These are phyloP conservation scores for Tragelaphus strepsiceros DNA, from an alignment of 2,113 vertebrate genomes.

Conservation along the genomic window DNA sequence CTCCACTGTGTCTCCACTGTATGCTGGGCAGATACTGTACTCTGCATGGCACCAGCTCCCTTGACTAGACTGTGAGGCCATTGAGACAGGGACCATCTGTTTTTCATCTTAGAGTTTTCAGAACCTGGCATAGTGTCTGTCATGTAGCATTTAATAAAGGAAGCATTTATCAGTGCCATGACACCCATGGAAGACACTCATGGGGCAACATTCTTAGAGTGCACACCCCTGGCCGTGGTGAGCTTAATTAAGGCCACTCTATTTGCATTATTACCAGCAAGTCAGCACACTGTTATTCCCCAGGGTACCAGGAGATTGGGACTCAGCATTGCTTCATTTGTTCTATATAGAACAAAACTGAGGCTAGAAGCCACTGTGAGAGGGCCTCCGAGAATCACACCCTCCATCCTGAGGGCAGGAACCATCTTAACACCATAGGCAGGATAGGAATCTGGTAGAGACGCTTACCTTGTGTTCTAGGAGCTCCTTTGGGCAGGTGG, in stretches of 20 bases:
- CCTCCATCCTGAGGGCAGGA: neutral
- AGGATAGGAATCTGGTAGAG: neutral
- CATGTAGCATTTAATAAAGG: neutral
- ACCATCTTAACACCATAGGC: neutral
- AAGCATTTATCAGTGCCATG: neutral
- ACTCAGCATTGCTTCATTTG: neutral
- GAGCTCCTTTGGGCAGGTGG: slow-evolving; percentile 81
- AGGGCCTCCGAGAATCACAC: neutral
- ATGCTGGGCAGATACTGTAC: neutral
- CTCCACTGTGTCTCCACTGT: neutral
- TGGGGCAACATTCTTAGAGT: neutral
- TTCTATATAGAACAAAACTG: neutral
- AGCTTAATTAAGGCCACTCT: neutral
- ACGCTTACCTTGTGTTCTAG: slow-evolving; percentile 78
- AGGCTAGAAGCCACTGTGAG: neutral
- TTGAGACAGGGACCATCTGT: neutral
- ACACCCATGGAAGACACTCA: neutral
- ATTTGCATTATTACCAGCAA: neutral
- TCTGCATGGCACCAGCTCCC: neutral
- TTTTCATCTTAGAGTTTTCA: neutral
- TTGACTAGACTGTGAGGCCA: neutral
- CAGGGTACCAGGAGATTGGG: neutral
- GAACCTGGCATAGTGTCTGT: neutral
- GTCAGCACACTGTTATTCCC: neutral
- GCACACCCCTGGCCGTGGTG: neutral